Percentiles rank a stretch among this genome's conserved stretches.
Conservation (phyloP, 2,113 vertebrate species). For the Riparia riparia region DNA sequence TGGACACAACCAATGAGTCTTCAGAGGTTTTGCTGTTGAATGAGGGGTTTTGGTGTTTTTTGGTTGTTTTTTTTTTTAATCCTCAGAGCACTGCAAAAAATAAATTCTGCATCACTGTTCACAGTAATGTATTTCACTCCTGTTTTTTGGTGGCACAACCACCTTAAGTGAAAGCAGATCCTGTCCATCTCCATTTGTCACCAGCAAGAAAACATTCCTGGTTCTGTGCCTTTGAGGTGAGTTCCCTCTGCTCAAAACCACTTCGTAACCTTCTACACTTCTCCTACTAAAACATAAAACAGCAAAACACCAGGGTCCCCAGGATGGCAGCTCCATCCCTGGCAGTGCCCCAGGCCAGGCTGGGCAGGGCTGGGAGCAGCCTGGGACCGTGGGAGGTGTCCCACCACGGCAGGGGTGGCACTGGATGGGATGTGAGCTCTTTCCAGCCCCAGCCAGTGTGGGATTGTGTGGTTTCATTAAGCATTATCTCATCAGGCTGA, state of each 20-base stretch:
- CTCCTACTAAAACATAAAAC: rapidly evolving
- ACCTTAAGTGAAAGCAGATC: not conserved
- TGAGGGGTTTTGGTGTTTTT: rapidly evolving
- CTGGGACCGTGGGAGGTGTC: not conserved
- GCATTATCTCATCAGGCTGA: not conserved
- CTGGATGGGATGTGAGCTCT: rapidly evolving
- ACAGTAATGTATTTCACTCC: not conserved
- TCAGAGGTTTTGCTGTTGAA: not conserved
- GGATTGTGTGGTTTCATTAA: not conserved
- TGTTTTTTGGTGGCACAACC: not conserved
- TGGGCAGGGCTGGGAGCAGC: not conserved
- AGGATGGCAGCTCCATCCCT: not conserved
- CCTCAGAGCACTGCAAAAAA: not conserved
- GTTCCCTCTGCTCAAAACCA: not conserved
- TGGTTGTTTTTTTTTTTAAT: not conserved
- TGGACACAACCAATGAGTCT: not conserved
- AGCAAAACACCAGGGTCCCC: not conserved
- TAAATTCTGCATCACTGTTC: not conserved
- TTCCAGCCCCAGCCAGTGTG: not conserved
- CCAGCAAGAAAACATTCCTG: rapidly evolving
- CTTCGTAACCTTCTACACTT: not conserved
- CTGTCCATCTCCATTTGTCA: not conserved
- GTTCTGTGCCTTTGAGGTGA: not conserved
- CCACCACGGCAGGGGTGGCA: not conserved
- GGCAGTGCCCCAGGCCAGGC: rapidly evolving